Base-by-base conservation (phyloP, 2,113 vertebrate species). In the Siphamia tubifer region DNA sequence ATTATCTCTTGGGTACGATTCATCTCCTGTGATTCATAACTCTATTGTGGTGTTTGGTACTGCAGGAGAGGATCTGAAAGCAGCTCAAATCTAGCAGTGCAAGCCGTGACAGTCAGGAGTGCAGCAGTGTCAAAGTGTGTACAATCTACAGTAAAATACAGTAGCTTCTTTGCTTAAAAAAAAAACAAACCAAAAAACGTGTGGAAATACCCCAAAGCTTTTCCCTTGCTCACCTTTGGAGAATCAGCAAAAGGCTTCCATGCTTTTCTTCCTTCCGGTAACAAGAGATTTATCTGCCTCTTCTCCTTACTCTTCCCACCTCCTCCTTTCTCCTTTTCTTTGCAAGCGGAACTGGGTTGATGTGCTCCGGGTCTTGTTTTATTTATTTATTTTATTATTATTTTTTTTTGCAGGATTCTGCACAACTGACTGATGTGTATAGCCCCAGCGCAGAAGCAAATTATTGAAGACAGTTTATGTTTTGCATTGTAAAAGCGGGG, bases 281-380 rank as follows among this genome's bases (percentile, higher is more conserved):
- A 64, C 25, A 34, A 52, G 42, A 56, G 25, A 48, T 64, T 54
- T 39, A 31, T 16, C 25, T 51, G 8, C 11, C n/a, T 5, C 10
- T 0, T 6, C 3, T 5, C 2, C 21, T 2, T n/a, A n/a, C n/a
- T n/a, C n/a, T n/a, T n/a, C n/a, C n/a, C n/a, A n/a, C n/a, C n/a
- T n/a, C n/a, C n/a, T n/a, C n/a, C 7, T 1, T 27, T 40, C 5
- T 3, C 1, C 9, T 1, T 4, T n/a, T 15, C 49, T 3, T 9
- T 40, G 17, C 40, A 36, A 48, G 49, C 24, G 23, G 48, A 64
- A 55, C 72, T 56, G 12, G 28, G 49, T 56, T 67, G 36, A 9
- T 44, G 53, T 39, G 56, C 77, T 81, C 34, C 35, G 5, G 67
- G 75, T 74, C 30, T 62, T 36, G n/a, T n/a, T n/a, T n/a, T n/a